These are phyloP conservation scores for Apodemia zela DNA, from an alignment of 2,888 invertebrate species.

Conservation along the genomic window DNA sequence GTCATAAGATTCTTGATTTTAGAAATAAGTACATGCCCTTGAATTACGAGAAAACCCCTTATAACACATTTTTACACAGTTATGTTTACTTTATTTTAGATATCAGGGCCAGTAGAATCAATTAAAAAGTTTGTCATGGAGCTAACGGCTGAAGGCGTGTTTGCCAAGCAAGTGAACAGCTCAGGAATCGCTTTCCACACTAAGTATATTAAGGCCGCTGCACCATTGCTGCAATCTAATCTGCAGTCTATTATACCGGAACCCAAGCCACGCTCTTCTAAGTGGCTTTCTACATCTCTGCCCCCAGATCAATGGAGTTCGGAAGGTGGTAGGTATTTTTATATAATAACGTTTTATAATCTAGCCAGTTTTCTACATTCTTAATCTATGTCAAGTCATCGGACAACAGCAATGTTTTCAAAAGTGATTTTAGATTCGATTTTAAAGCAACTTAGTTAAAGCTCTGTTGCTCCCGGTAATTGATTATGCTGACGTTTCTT, in stretches of 20 bases:
- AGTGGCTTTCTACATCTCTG: conserved; percentile 97
- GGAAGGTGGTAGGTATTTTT: conserved; percentile 44
- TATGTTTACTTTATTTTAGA: conserved; percentile 40
- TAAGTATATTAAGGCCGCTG: conserved; percentile 92
- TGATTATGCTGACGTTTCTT: too few species aligned
- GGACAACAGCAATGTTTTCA: too few species aligned
- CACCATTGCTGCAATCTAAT: conserved; percentile 87
- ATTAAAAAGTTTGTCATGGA: conserved; percentile 85
- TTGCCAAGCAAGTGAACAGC: conserved; percentile 93
- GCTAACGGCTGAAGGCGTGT: conserved; percentile 87
- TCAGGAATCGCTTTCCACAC: conserved; percentile 96
- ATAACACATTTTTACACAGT: not conserved
- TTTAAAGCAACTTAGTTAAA: too few species aligned
- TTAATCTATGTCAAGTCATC: too few species aligned
- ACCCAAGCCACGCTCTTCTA: conserved; percentile 87
- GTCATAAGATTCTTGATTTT: not conserved
- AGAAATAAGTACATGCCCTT: not conserved
- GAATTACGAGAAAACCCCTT: too few species aligned
- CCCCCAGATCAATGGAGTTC: conserved; percentile 90
- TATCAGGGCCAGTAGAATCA: conserved; percentile 91
- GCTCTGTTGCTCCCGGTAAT: too few species aligned
- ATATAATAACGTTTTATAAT: too few species aligned
- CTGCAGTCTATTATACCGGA: conserved; percentile 90
- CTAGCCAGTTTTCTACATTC: too few species aligned
- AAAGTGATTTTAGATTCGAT: too few species aligned